These are phyloP conservation scores for Moxostoma hubbsi DNA, from an alignment of 2,797 vertebrate genomes.

Conservation along the genomic window DNA sequence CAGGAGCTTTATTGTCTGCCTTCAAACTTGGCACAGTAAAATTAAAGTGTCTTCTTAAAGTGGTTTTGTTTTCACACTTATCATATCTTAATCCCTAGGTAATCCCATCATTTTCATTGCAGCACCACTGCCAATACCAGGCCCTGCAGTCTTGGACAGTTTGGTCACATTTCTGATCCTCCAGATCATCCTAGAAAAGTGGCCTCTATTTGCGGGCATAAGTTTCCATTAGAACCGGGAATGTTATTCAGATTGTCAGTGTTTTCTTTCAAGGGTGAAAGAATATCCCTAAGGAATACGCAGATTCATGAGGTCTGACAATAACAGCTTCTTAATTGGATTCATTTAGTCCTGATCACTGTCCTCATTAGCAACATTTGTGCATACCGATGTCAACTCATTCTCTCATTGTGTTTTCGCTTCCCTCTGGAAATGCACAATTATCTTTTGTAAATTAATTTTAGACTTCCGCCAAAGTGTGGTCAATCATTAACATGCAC, in stretches of 20 bases:
- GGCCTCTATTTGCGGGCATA: neutral
- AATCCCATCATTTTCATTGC: constrained; percentile 72
- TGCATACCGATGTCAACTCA: constrained; percentile 67
- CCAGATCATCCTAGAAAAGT: neutral
- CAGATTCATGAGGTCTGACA: constrained; percentile 65
- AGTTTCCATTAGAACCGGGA: constrained; percentile 58
- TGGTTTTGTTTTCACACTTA: constrained; percentile 75
- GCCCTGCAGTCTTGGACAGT: constrained; percentile 63
- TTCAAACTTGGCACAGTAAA: constrained; percentile 68
- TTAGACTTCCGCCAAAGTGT: constrained; percentile 53
- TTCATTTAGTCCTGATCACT: constrained; percentile 75
- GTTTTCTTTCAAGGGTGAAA: constrained; percentile 50
- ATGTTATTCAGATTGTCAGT: constrained; percentile 55
- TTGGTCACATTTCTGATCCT: neutral
- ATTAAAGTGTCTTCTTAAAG: constrained; percentile 69
- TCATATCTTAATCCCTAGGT: constrained; percentile 73
- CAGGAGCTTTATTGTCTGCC: constrained; percentile 66
- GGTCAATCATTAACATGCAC: neutral
- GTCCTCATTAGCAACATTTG: constrained; percentile 77
- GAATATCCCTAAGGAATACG: constrained; percentile 57
- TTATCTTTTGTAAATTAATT: constrained; percentile 76
- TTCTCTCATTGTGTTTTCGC: constrained; percentile 67
- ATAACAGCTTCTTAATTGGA: constrained; percentile 73
- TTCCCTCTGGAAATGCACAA: constrained; percentile 72
- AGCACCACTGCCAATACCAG: constrained; percentile 54